Conservation (phyloP, 2,113 vertebrate species). For the Limanda limanda region DNA sequence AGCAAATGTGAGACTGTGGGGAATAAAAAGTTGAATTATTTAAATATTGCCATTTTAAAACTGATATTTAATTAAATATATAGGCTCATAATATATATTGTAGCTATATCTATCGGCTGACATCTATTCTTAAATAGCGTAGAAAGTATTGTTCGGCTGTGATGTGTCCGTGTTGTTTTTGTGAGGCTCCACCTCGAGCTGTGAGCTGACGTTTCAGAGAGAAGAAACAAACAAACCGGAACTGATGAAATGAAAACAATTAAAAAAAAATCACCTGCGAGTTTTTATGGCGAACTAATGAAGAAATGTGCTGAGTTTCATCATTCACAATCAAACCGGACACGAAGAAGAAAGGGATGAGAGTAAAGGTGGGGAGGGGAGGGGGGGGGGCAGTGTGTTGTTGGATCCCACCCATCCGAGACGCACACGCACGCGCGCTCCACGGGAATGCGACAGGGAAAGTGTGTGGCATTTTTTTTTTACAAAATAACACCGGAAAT, state of each 20-base stretch:
- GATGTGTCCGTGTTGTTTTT: constrained; percentile 1
- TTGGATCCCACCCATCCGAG: constrained; percentile 56
- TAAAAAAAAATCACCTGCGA: background rate
- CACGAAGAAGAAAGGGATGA: background rate
- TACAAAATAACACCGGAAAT: background rate
- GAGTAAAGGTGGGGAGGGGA: background rate
- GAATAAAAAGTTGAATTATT: background rate
- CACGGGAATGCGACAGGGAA: constrained; percentile 33
- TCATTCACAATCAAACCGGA: constrained; percentile 28
- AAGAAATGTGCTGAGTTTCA: constrained; percentile 25
- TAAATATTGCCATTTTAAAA: background rate
- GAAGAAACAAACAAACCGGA: background rate
- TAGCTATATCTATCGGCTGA: background rate
- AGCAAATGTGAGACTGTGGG: background rate
- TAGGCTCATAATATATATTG: background rate
- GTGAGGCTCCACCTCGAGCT: background rate
- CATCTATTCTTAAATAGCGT: background rate
- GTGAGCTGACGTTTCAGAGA: background rate
- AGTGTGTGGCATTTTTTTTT: background rate
- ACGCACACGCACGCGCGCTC: constrained; percentile 36
- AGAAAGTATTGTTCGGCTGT: background rate
- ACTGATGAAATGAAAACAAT: background rate
- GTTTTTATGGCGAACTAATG: constrained; percentile 9
- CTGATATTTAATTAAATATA: background rate
- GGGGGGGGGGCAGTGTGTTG: constrained; percentile 29